Evolutionary conservation across 2,888 invertebrate species (phyloP), one percentile per base, ranked within the genome.

Genomic region (Drosophila testacea): DNA sequence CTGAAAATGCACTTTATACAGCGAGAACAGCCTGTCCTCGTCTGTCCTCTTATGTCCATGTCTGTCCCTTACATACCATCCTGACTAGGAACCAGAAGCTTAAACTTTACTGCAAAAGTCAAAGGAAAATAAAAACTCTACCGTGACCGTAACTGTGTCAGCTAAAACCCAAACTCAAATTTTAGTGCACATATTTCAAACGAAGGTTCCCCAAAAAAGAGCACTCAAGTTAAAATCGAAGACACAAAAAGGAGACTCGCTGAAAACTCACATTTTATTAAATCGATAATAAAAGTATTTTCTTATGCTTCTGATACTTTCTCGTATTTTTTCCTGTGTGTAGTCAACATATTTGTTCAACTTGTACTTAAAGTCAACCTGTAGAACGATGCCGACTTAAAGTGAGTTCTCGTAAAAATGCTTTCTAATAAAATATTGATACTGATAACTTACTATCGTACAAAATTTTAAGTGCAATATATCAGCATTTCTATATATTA

Each of bases 141-240:
- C 73, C 69, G 83, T 73, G 72, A 71, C 72, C 69, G 79, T 62
- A 81, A 82, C 73, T 82, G 81, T 87, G 84, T 84, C 85, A 87
- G 70, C 77, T 63, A 68, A 67, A 79, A 57, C 48, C 51, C 51
- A 62, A 42, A 50, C 61, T 67, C 55, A 59, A 73, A 51, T 59
- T 67, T 59, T 55, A 62, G 67, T 44, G 59, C 63, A 66, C 72
- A 73, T 73, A 59, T 73, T 73, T 73, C 62, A 72, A 59, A 48
- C 47, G 34, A 28, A 34, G 27, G 16, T 30, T 28, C 34, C 50
- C 44, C 42, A 13, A 62, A 47, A 56, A 60, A 63, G 63, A 67
- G 47, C 69, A 69, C 57, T 69, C 69, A 83, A 74, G 75, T 72
- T 73, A 72, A 76, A 78, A 78, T 67, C 62, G 76, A 87, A 72